Evolutionary conservation across 1,140 invertebrate genomes (phyloP), one percentile per base, ranked within the genome.

Genomic region (Thalassaphorura encarpata): DNA sequence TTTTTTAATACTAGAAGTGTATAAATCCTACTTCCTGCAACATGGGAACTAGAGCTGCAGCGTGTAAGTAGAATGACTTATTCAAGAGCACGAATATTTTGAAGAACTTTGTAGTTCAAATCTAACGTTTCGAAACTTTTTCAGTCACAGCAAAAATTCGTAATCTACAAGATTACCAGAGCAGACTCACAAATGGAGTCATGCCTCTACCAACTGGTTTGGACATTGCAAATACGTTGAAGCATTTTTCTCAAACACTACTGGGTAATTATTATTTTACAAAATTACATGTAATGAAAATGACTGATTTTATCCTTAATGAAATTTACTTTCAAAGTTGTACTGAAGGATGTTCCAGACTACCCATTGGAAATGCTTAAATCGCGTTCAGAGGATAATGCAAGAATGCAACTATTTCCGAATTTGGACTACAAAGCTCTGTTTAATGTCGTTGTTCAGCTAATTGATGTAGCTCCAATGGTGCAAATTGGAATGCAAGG

Each of bases 181-280:
- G 89, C 66, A 81, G 94, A 58, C 80, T 98, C 53, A 80, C 89
- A 66, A 90, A 96, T 76, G 89, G 88, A 63, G 80, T 85, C 65
- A 83, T 91, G 68, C 92, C 95, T 27, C 77, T 87, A 62, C 95
- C 95, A 48, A 91, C 89, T 54, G 94, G 94, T 54, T 76, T 84
- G 55, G 96, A 99, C 72, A 91, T 98, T 71, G 89, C 91, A 49
- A 96, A 93, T 69, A 97, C 92, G 53, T 80, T 99, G 66, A 96
- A 97, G 73, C 97, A 94, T 73, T 98, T 99, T 75, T 94, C 92
- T 26, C 91, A 96, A 77, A 96, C 91, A 47, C 77, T 99, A 53
- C 76, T 98, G 64, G 88, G 95, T 97, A 81, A 82, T 80, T 79
- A 6, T 4, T 52, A 28, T 26, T 33, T 13, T 41, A 36, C 24